Percentiles rank a stretch among this genome's conserved stretches.
phyloP scores from a whole-genome alignment of 2,888 invertebrate species.

The Odontomyia ornata region DNA sequence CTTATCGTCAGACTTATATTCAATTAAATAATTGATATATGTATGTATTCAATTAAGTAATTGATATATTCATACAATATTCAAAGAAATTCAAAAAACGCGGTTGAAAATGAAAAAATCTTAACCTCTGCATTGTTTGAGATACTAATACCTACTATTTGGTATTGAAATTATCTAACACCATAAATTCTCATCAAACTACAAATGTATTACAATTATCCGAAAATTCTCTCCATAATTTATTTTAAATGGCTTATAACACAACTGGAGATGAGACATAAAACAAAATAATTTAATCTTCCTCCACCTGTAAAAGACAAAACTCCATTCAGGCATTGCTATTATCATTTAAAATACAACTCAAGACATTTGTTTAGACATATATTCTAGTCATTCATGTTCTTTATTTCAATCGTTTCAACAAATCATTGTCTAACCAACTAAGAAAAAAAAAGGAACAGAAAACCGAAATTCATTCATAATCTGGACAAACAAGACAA shows the following conservation, averaged over 20 bases:
- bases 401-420: conserved; percentile 6
- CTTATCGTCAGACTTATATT: too few relatives aligned
- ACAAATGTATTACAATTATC: neutral
- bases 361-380: conserved; percentile 1
- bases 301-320: neutral
- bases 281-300: neutral
- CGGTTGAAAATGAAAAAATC: too few relatives aligned
- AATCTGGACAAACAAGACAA: neutral
- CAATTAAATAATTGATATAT: too few relatives aligned
- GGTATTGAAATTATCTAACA: too few relatives aligned
- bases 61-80: too few relatives aligned
- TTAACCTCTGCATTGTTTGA: too few relatives aligned
- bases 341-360: neutral
- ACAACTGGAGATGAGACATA: neutral
- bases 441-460: neutral
- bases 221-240: neutral
- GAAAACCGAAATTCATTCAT: neutral
- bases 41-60: too few relatives aligned
- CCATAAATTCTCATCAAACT: neutral
- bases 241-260: neutral
- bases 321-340: too few relatives aligned
- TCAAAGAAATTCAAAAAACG: too few relatives aligned
- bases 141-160: too few relatives aligned
- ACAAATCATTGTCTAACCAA: neutral
- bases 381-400: neutral